Evolutionary conservation across 2,888 invertebrate genomes (phyloP), one percentile per base, ranked within the genome.

Genomic region (Chloroclysta siterata): DNA sequence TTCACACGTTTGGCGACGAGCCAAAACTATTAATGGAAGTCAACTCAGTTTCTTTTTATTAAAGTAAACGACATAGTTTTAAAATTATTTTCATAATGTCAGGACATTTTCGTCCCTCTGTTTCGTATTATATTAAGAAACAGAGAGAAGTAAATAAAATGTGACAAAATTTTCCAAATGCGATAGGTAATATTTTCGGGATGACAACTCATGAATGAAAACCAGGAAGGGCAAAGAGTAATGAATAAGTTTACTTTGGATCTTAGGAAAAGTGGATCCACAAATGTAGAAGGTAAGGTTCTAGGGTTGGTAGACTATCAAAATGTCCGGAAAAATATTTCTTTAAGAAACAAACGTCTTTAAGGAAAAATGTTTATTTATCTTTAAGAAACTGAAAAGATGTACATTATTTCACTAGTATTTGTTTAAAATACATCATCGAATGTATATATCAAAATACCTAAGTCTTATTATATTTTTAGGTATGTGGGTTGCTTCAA

Each of bases 1-100:
- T 81, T 81, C 74, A 73, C 79, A 75, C 73, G 73, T 75, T 79
- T 83, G 84, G 85, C 81, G 64, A 70, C 60, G 68, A 33, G 76
- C 80, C 81, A 80, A 74, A 69, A 73, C 66, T 76, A 74, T 73
- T 76, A 76, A 74, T 77, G 72, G 76, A 72, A 76, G 73, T 76
- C 65, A 73, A 76, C 73, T 71, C 65, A 67, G 69, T 66, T 74
- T 79, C 69, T 70, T 71, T 67, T 61, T 69, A 60, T 53, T 50
- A 50, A 55, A 58, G 56, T 65, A 63, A 68, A 58, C 46, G 68
- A 57, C 62, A 62, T 53, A 56, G 50, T 68, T 65, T 56, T 47
- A 62, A 62, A 60, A 68, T 60, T 17, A 54, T 22, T 52, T 51
- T 50, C 42, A 56, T 48, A 22, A 3, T 22, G 22, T 22, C 22